phyloP scores from a whole-genome alignment of 2,888 invertebrate species.

The Blomia tropicalis region DNA sequence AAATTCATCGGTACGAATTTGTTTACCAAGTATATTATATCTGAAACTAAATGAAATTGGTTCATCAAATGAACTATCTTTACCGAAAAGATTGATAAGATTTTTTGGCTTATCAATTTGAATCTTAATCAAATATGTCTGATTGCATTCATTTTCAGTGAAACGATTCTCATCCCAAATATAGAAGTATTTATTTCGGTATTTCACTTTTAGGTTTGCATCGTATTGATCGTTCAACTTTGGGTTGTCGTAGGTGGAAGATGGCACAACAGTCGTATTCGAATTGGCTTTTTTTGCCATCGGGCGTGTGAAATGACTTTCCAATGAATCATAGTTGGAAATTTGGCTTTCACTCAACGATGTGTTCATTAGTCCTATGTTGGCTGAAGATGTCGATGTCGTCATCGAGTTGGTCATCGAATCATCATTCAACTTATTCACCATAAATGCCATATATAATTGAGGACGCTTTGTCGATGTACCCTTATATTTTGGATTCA shows the following conservation, averaged over 20 bases:
- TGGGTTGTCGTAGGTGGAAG: background rate
- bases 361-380: background rate
- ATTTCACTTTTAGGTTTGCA: slow-evolving; percentile 22
- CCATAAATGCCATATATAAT: slow-evolving; percentile 18
- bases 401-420: background rate
- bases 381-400: background rate
- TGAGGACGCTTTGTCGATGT: slow-evolving; percentile 21
- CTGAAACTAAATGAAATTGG: slow-evolving; percentile 4
- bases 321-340: background rate
- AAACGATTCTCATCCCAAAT: slow-evolving; percentile 20
- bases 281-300: background rate
- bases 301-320: slow-evolving; percentile 4
- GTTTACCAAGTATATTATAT: slow-evolving; percentile 18
- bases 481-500: slow-evolving; percentile 25
- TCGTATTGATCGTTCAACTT: slow-evolving; percentile 10
- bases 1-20: slow-evolving; percentile 10
- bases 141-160: slow-evolving; percentile 15
- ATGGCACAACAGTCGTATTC: background rate
- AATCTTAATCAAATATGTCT: slow-evolving; percentile 5
- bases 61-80: background rate
- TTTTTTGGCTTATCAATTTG: slow-evolving; percentile 10
- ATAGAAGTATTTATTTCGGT: slow-evolving; percentile 7
- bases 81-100: slow-evolving; percentile 12
- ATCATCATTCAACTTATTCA: slow-evolving; percentile 19
- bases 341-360: background rate